A percentile compares a stretch with the other conserved stretches of the same genome.
Evolutionary conservation across 2,113 vertebrate genomes (phyloP).

Genomic region (Cinclus mexicanus): DNA sequence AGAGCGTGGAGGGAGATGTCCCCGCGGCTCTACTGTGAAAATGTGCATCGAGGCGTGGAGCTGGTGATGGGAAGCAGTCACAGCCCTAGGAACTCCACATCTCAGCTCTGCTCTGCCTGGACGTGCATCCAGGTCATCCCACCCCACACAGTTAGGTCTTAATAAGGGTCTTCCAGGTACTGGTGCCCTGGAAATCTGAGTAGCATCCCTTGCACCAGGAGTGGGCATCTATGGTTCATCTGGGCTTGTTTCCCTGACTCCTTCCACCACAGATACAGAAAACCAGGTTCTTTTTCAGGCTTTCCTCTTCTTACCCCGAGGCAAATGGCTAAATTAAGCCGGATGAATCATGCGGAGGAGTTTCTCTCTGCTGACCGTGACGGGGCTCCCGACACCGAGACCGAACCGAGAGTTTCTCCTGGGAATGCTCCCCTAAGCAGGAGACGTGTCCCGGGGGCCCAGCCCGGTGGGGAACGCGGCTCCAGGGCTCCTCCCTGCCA

Average conservation of each 20-base stretch:
- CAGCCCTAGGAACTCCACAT: rapidly evolving
- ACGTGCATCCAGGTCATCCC: rapidly evolving
- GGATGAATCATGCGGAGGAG: not conserved
- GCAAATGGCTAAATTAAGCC: not conserved
- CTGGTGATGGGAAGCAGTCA: not conserved
- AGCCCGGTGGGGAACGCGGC: not conserved
- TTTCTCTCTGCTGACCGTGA: not conserved
- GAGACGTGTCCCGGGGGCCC: not conserved
- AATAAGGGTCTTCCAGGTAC: not conserved
- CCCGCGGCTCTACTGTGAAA: not conserved
- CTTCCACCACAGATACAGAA: not conserved
- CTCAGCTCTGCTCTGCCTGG: not conserved
- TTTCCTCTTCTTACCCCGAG: not conserved
- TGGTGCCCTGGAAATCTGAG: rapidly evolving
- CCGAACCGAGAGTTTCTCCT: rapidly evolving
- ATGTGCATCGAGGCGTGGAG: rapidly evolving
- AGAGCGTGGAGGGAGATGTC: not conserved
- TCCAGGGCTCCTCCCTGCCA: not conserved
- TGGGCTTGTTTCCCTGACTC: not conserved
- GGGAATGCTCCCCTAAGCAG: not conserved
- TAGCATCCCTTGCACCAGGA: not conserved
- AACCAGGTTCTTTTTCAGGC: not conserved
- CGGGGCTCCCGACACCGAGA: not conserved
- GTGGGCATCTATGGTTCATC: rapidly evolving
- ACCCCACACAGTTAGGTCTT: not conserved